Evolutionary conservation across 2,797 vertebrate genomes (phyloP).

Genomic region (Sandelia bainsii): DNA sequence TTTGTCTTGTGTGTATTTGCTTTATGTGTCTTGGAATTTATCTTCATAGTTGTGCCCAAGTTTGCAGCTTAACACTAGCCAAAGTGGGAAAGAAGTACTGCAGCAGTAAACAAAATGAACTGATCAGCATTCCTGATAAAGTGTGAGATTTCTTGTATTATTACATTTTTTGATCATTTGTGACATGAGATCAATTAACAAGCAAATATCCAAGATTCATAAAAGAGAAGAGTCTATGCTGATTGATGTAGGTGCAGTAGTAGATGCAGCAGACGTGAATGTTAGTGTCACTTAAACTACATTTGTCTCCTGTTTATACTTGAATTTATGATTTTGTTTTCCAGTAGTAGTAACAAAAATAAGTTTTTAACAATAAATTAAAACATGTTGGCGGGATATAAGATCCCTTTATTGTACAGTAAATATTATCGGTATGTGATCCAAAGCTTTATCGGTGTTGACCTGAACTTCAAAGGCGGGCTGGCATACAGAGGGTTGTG

Average conservation of each 20-base stretch:
- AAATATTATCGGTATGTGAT: constrained; percentile 61
- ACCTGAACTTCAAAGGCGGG: constrained; percentile 72
- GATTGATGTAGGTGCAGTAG: no score
- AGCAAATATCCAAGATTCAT: neutral
- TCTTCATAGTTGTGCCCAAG: neutral
- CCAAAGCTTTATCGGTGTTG: constrained; percentile 59
- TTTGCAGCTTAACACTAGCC: neutral
- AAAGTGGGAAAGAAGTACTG: no score
- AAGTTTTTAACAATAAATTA: neutral
- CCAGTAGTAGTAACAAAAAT: neutral
- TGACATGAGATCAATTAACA: neutral
- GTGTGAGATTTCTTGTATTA: no score
- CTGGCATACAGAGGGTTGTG: constrained; percentile 61
- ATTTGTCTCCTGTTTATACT: no score
- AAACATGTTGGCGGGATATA: neutral
- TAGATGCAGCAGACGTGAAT: no score
- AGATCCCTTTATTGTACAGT: constrained; percentile 32
- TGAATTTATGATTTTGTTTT: neutral
- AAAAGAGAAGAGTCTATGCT: no score
- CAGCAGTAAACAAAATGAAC: no score
- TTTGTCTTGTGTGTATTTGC: neutral
- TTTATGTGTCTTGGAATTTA: neutral
- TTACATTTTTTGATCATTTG: neutral
- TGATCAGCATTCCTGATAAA: no score
- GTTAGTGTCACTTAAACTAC: no score